phyloP scores from a whole-genome alignment of 2,797 vertebrate species.

The Nannoperca obscura region DNA sequence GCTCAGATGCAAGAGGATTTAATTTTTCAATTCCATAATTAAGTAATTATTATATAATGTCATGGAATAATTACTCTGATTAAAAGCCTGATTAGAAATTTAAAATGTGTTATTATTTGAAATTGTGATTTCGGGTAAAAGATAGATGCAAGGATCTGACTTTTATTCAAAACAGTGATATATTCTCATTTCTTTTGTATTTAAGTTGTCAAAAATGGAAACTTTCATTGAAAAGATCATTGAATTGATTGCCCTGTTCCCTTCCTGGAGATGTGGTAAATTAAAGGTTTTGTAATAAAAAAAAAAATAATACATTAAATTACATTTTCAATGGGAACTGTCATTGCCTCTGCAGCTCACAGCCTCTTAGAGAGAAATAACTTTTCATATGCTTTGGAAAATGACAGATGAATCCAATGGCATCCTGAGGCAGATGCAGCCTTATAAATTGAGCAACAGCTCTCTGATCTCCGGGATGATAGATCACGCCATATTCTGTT shows the following conservation, averaged over 20 bases:
- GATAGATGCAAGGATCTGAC: background rate
- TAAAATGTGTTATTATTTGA: conserved; percentile 3
- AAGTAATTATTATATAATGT: conserved; percentile 23
- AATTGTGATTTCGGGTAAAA: conserved; percentile 8
- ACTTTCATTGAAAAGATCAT: conserved; percentile 11
- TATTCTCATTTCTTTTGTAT: conserved; percentile 13
- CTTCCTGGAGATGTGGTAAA: conserved; percentile 14
- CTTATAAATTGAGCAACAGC: conserved; percentile 59
- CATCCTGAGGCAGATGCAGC: conserved; percentile 50
- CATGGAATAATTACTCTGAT: conserved; percentile 42
- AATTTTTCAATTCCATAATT: conserved; percentile 2
- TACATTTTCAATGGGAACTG: conserved; percentile 35
- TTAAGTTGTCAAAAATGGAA: conserved; percentile 15
- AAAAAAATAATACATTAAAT: conserved; percentile 26
- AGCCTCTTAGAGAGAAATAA: conserved; percentile 43
- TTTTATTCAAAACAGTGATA: conserved; percentile 17
- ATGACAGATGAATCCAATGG: conserved; percentile 58
- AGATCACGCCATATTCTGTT: conserved; percentile 42
- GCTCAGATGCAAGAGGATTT: background rate
- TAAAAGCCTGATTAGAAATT: conserved; percentile 38
- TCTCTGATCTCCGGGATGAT: conserved; percentile 59
- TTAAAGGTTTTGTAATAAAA: conserved; percentile 49
- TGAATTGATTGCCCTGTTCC: conserved; percentile 32
- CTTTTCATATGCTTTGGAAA: conserved; percentile 58
- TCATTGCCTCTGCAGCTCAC: conserved; percentile 25